Evolutionary conservation across 2,113 vertebrate genomes (phyloP), one percentile per base, ranked within the genome.

Genomic region (Sturnus vulgaris): DNA sequence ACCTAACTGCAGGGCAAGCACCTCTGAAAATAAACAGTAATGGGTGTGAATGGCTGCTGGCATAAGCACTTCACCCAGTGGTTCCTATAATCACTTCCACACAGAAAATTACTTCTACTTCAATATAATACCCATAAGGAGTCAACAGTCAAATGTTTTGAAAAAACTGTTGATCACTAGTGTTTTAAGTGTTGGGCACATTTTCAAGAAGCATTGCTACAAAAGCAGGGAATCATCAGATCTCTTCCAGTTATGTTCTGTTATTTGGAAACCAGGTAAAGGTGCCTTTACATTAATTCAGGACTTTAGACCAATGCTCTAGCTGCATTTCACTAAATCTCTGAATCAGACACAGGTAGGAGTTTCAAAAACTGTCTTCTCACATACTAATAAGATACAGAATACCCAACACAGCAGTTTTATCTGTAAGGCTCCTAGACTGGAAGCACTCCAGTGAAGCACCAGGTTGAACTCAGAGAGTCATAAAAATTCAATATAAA

Each of bases 1-100:
- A 55, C 39, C 35, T 20, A 71, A 66, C 59, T 13, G n/a, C 64
- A 60, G 13, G 7, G 28, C 11, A 53, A 84, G 46, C 7, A 60
- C 18, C 42, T 57, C 37, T 0, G 0, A 24, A 0, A 24, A 40
- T 25, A 70, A 5, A 52, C 12, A 42, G n/a, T 6, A 27, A 69
- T 0, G 8, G 37, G 1, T 22, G 14, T 15, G 39, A 70, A n/a
- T 2, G 23, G 35, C 40, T 52, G 15, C 53, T 79, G 23, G 15
- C 18, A 30, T 2, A 23, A 2, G 5, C 7, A 65, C 60, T 57
- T 83, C 16, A 61, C 12, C 6, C 23, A 22, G 27, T 3, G 17
- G 31, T 17, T 84, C 2, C 2, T 9, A 11, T 3, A n/a, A 53
- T 3, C 60, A 70, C 47, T 35, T 85, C 25, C 8, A 52, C 19